A percentile compares a stretch with the other conserved stretches of the same genome.
phyloP scores from a whole-genome alignment of 1,140 invertebrate genomes.

The Oreohelix idahoensis region DNA sequence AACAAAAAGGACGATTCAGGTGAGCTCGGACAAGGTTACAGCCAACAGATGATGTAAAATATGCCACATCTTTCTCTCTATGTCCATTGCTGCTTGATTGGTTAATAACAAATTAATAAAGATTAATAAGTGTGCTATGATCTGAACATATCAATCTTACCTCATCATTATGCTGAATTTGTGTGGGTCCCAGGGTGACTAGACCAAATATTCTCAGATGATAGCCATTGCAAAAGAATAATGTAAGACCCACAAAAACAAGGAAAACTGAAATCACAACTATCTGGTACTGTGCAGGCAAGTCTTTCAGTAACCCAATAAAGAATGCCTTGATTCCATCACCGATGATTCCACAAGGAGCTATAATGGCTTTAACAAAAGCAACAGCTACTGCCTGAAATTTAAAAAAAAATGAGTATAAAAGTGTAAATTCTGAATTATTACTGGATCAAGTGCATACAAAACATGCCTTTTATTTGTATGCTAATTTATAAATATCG shows the following conservation, averaged over 20 bases:
- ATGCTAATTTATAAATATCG: no score
- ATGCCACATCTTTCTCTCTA: no score
- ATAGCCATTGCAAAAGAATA: not conserved
- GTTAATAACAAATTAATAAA: no score
- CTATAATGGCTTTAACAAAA: not conserved
- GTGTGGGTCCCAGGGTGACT: not conserved
- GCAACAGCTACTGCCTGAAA: conserved; percentile 8
- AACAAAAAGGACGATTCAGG: no score
- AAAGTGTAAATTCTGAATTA: not conserved
- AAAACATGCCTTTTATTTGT: not conserved
- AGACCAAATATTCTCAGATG: not conserved
- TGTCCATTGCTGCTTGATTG: no score
- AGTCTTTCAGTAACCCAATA: not conserved
- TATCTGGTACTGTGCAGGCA: not conserved
- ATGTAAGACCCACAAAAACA: not conserved
- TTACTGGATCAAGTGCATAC: not conserved
- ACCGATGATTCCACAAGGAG: conserved; percentile 12
- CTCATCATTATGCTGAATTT: not conserved
- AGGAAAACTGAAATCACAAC: not conserved
- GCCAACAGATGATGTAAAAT: no score
- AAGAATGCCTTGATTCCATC: conserved; percentile 17
- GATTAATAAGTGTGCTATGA: not conserved
- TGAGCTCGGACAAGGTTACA: no score
- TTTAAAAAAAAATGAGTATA: not conserved
- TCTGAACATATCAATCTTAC: not conserved